Percentiles rank a stretch among this genome's conserved stretches.
Conservation (phyloP, 2,888 invertebrate species). For the Heliconius ethilla region DNA sequence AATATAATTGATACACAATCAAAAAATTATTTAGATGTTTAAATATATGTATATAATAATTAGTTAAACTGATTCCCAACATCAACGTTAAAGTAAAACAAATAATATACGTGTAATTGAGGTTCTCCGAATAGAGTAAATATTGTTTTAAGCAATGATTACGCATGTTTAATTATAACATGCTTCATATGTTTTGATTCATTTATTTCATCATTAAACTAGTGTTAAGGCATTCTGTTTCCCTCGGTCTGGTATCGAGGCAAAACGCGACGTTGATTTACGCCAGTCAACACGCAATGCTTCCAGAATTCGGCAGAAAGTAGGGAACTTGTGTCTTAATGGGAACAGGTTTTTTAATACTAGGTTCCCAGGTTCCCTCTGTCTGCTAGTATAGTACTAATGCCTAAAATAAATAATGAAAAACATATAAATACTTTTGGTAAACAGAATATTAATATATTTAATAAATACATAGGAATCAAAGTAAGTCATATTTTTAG, state of each 20-base stretch:
- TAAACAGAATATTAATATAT: too few species aligned
- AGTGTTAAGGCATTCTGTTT: neutral
- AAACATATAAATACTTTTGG: too few species aligned
- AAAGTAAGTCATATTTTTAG: neutral
- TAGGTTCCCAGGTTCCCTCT: too few species aligned
- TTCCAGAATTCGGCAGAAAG: too few species aligned
- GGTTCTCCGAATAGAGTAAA: conserved; percentile 13
- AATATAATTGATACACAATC: neutral
- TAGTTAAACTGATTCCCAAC: neutral
- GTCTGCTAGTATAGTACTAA: too few species aligned
- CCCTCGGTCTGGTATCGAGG: too few species aligned
- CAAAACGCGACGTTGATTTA: too few species aligned
- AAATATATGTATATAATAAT: neutral
- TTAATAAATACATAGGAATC: neutral
- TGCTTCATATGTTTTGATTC: too few species aligned
- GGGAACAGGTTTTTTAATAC: too few species aligned
- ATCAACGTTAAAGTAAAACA: neutral
- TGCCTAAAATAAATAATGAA: too few species aligned
- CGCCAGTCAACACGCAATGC: too few species aligned
- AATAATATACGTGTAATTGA: conserved; percentile 16
- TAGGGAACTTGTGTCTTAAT: too few species aligned
- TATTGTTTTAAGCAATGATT: conserved; percentile 16
- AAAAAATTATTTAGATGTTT: neutral
- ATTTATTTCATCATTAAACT: neutral
- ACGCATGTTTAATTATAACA: neutral